These are phyloP conservation scores for Melanocharis versteri DNA, from an alignment of 2,113 vertebrate species.

Conservation along the genomic window DNA sequence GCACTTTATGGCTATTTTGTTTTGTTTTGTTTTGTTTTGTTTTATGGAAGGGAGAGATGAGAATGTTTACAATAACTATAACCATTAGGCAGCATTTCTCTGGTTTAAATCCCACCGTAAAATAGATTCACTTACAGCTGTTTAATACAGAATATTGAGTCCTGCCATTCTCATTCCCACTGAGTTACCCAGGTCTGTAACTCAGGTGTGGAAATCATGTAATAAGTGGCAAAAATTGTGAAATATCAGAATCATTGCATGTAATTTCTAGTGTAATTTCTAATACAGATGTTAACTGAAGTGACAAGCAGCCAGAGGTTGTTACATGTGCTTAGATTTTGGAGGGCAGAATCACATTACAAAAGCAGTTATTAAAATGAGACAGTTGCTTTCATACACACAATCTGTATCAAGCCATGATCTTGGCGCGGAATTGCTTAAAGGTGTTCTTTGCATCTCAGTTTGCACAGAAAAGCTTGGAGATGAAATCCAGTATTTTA, in stretches of 20 bases:
- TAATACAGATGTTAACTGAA: background rate
- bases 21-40: background rate
- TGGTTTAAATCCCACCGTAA: background rate
- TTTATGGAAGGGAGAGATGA: slow-evolving; percentile 14
- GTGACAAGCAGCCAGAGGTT: background rate
- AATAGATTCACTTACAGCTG: background rate
- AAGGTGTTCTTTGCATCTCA: background rate
- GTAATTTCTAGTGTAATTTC: background rate
- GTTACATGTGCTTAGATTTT: background rate
- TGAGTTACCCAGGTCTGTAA: background rate
- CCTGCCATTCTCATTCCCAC: background rate
- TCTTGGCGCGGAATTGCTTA: background rate
- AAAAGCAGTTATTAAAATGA: background rate
- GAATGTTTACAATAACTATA: background rate
- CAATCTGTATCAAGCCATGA: background rate
- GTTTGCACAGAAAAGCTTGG: background rate
- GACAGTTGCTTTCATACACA: background rate
- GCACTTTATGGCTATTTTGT: slow-evolving; percentile 55
- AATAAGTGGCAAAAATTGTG: background rate
- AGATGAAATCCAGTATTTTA: background rate
- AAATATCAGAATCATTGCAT: background rate
- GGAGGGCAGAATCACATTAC: background rate
- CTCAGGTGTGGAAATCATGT: background rate
- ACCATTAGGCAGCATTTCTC: background rate
- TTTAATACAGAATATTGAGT: background rate